phyloP scores from a whole-genome alignment of 2,888 invertebrate species.

The Sinhomidia bicolor region DNA sequence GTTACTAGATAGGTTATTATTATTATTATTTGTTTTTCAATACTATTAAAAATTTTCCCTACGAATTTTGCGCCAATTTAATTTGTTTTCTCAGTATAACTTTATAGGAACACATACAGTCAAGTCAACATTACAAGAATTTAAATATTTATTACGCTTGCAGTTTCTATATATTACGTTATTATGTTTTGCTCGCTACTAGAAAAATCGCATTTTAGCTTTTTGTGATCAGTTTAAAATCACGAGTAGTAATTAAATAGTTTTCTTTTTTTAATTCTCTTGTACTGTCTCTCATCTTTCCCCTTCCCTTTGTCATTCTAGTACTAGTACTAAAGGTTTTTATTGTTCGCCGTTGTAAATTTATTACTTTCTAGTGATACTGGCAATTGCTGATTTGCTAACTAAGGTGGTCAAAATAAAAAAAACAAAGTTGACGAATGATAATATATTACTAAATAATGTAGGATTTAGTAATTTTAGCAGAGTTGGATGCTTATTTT shows the following conservation, averaged over 20 bases:
- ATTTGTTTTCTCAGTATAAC: neutral
- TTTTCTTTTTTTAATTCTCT: constrained; percentile 19
- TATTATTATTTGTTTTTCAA: neutral
- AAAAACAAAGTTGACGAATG: too few relatives aligned
- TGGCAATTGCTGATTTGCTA: neutral
- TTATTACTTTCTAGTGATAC: too few relatives aligned
- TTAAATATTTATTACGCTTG: neutral
- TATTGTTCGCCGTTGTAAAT: too few relatives aligned
- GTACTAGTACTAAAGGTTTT: too few relatives aligned
- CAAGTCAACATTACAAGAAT: neutral
- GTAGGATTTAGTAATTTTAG: too few relatives aligned
- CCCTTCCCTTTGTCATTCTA: neutral
- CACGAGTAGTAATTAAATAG: neutral
- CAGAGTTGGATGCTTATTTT: neutral
- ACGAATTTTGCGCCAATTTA: neutral
- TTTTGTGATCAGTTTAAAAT: neutral
- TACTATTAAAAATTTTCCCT: neutral
- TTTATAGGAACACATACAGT: constrained; percentile 40
- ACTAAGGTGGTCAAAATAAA: too few relatives aligned
- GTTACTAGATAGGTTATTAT: neutral
- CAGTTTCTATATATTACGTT: neutral
- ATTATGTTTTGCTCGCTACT: neutral
- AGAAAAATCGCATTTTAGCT: neutral
- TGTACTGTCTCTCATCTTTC: constrained; percentile 3
- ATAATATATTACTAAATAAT: too few relatives aligned